Evolutionary conservation across 2,797 vertebrate genomes (phyloP).

Genomic region (Hydrocynus forskahlii): DNA sequence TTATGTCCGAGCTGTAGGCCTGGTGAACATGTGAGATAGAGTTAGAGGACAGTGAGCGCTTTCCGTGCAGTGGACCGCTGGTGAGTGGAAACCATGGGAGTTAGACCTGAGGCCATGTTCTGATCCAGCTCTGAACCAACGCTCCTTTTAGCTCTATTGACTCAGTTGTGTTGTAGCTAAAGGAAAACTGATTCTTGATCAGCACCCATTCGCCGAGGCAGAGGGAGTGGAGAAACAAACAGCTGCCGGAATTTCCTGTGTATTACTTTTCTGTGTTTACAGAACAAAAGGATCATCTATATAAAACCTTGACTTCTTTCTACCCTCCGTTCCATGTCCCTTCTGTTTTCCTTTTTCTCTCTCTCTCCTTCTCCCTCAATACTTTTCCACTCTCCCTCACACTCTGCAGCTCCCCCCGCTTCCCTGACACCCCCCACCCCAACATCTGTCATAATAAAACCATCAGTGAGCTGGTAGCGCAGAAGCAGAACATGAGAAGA

Average conservation of each 20-base stretch:
- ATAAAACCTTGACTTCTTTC: conserved; percentile 50
- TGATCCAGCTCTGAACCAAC: conserved; percentile 3
- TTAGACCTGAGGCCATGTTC: conserved; percentile 20
- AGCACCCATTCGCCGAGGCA: not conserved
- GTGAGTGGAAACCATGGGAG: conserved; percentile 7
- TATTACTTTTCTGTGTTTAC: conserved; percentile 62
- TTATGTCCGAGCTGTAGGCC: not conserved
- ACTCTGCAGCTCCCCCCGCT: not conserved
- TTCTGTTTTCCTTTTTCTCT: conserved; percentile 15
- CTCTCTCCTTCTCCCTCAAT: conserved; percentile 9
- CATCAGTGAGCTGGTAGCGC: conserved; percentile 35
- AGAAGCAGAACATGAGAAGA: conserved; percentile 44
- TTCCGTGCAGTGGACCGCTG: conserved; percentile 6
- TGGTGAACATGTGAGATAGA: not conserved
- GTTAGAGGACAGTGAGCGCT: not conserved
- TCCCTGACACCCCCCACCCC: not conserved
- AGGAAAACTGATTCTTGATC: conserved; percentile 4
- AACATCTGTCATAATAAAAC: conserved; percentile 60
- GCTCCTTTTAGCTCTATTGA: not conserved
- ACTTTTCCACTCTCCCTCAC: conserved; percentile 1
- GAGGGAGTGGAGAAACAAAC: conserved; percentile 67
- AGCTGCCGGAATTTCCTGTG: conserved; percentile 71
- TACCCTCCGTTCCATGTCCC: conserved; percentile 25
- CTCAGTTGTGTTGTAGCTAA: not conserved
- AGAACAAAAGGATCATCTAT: conserved; percentile 52